Base-by-base conservation (phyloP, 1,140 invertebrate genomes). In the Drosophila pseudoananassae region DNA sequence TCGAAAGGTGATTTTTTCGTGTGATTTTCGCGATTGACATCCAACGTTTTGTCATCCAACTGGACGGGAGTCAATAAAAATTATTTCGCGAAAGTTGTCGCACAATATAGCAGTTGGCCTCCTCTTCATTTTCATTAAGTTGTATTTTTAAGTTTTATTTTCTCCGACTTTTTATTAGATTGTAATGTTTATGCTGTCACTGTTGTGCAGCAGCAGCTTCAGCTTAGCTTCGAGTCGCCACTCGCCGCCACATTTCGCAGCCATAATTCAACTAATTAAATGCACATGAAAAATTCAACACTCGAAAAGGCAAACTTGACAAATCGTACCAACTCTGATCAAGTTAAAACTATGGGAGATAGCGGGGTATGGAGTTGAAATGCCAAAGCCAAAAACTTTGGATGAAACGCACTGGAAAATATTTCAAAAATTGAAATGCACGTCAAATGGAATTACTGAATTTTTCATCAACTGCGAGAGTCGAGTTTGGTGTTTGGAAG, bases 241-340 rank as follows among this genome's bases (percentile, higher is more conserved):
- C 55, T 82, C 56, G 55, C 63, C 57, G 71, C 83, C 78, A 79
- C 83, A 88, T 88, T 88, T 88, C 76, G 69, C 83, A 76, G 78
- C 84, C 83, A 88, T 88, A 88, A 83, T 88, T 88, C 83, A 88
- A 88, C 83, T 88, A 88, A 88, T 88, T 88, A 88, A 88, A 88
- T 88, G 84, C 83, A 83, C 83, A 88, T 88, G 83, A 88, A 88
- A 87, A 88, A 88, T 88, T 89, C 83, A 88, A 71, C 83, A 88
- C 83, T 88, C 80, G 25, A 87, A 87, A 88, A 72, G 83, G 83
- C 72, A 83, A 88, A 82, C 72, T 78, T 72, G 72, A 80, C 78
- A 61, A 68, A 60, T 75, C 56, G 59, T 74, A 70, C 60, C 45
- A 63, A 60, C 50, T 31, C 14, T 3, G 12, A 43, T 43, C n/a